Base-by-base conservation (phyloP, 1,140 invertebrate genomes). In the Bombus polaris region DNA sequence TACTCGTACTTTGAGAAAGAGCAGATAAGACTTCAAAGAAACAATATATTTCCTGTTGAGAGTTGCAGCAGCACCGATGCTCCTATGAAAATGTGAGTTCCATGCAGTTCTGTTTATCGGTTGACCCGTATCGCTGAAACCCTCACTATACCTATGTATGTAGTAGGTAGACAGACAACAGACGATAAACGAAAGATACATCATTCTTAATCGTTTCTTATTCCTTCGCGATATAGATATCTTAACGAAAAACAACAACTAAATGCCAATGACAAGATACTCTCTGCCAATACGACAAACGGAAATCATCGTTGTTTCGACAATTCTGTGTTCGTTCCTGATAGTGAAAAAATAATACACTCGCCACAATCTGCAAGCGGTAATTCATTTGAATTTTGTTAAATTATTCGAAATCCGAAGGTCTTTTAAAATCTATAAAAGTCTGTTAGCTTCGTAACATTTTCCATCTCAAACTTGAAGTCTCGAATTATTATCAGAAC, bases 1-100 rank as follows among this genome's bases (percentile, higher is more conserved):
- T 98, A 99, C 91, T 96, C 97, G 2, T 99, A 98, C 94, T 99
- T 99, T 91, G 97, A 98, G 90, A 96, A 96, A 78, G 97, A 98
- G 93, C 97, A 98, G 91, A 96, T 97, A 70, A 97, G 97, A 86
- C 94, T 98, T 3, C 97, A 98, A 83, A 96, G 96, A 15, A 95
- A 96, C 2, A 96, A 97, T 77, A 95, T 96, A 3, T 85, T 95
- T 65, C 91, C 94, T 10, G 78, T 92, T 1, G 93, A 94, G 53
- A 90, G 81, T 79, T 93, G 91, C 44, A 75, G 25, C 15, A 53
- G 18, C 37, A 8, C 8, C 0, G 75, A 10, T 25, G 3, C 35
- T 47, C 18, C 62, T 76, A 39, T 66, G 88, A 87, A 79, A 83
- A 79, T 90, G 95, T 95, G 88, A 93, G 94, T 88, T n/a, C 47